Evolutionary conservation across 2,113 vertebrate genomes (phyloP).

Genomic region (Heteronetta atricapilla): DNA sequence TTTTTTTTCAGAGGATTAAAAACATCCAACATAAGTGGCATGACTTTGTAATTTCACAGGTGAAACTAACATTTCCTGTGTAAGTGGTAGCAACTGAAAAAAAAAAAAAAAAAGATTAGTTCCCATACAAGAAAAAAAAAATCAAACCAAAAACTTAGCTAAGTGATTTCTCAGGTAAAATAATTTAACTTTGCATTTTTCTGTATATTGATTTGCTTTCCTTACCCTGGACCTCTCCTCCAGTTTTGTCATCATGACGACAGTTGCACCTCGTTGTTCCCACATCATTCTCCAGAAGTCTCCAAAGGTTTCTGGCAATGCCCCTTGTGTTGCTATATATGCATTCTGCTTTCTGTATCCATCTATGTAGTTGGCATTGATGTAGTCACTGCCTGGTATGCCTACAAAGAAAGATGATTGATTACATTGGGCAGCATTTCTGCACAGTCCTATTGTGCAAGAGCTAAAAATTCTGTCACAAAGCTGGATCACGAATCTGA

Average conservation of each 20-base stretch:
- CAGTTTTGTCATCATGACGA: slow-evolving; percentile 99
- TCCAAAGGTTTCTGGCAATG: slow-evolving; percentile 96
- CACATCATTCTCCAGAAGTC: slow-evolving; percentile 99
- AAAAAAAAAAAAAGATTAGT: not conserved
- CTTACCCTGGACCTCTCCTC: slow-evolving; percentile 97
- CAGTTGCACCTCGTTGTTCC: slow-evolving; percentile 95
- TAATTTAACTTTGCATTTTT: not conserved
- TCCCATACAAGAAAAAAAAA: not conserved
- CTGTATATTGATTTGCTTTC: not conserved
- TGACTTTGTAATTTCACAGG: not conserved
- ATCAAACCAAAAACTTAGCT: not conserved
- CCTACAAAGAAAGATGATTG: slow-evolving; percentile 77
- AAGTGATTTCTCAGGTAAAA: not conserved
- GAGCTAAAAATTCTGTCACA: not conserved
- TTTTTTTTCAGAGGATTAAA: not conserved
- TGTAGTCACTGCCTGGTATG: slow-evolving; percentile 97
- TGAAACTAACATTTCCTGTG: not conserved
- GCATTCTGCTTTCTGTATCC: slow-evolving; percentile 98
- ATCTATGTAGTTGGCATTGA: slow-evolving; percentile 98
- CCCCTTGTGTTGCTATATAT: slow-evolving; percentile 95
- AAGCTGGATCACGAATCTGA: not conserved
- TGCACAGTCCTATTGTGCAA: not conserved
- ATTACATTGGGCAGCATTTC: not conserved
- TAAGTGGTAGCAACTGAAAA: not conserved
- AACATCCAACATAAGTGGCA: fast-evolving